A percentile compares a stretch with the other conserved stretches of the same genome.
These are phyloP conservation scores for Callyntrura guangdongensis DNA, from an alignment of 2,888 invertebrate species.

Conservation along the genomic window DNA sequence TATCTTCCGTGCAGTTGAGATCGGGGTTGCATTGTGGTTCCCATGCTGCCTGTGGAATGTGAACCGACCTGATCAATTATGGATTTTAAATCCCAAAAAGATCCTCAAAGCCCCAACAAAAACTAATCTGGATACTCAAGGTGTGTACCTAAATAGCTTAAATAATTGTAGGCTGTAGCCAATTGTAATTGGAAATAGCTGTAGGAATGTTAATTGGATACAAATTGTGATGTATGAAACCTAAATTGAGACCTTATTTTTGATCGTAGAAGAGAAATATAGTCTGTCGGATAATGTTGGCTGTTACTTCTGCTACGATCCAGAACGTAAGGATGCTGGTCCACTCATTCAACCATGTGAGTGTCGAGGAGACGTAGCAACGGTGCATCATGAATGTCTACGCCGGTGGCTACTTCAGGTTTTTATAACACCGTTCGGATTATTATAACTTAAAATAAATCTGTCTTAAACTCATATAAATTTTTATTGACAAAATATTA, in stretches of 20 bases:
- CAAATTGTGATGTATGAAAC: background rate
- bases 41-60: constrained; percentile 98
- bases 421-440: constrained; percentile 32
- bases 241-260: background rate
- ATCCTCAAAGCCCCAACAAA: constrained; percentile 87
- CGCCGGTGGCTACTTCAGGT: constrained; percentile 96
- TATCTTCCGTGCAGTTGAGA: constrained; percentile 95
- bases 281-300: constrained; percentile 87
- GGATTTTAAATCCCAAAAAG: constrained; percentile 97
- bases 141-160: constrained; percentile 46
- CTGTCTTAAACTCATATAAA: background rate
- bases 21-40: constrained; percentile 97
- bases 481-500: constrained; percentile 85
- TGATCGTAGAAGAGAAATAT: constrained; percentile 82
- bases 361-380: constrained; percentile 96
- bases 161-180: too few relatives aligned
- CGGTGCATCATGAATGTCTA: constrained; percentile 96
- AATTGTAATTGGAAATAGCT: too few relatives aligned
- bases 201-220: background rate
- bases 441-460: background rate
- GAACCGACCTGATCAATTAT: constrained; percentile 94
- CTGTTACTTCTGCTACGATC: constrained; percentile 98
- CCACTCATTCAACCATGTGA: constrained; percentile 95
- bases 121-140: constrained; percentile 77
- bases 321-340: constrained; percentile 90